Base-by-base conservation (phyloP, 2,797 vertebrate genomes). In the Cercopithecus neglectus region DNA sequence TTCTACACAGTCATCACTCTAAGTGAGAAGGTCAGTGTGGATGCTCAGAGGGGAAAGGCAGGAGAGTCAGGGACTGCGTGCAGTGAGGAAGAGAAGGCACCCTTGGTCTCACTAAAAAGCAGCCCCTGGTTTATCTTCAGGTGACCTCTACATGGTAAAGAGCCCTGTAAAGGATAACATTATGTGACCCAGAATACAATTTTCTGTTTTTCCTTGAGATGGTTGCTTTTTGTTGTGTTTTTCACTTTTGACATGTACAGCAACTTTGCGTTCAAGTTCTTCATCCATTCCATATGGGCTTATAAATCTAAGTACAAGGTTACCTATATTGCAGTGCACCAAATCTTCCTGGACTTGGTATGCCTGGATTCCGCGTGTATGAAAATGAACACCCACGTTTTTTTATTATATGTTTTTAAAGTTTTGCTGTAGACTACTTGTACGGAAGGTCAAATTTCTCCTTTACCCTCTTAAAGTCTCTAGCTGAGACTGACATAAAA, bases 401-500 rank as follows among this genome's bases (percentile, higher is more conserved):
- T 67, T 44, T 89, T 30, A 96, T 64, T 82, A 74, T 2, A 17
- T n/a, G 81, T 84, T 93, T 93, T 89, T 75, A 44, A 94, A 94
- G 67, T 97, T 95, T 84, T 84, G 33, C 17, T 87, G 64, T 67
- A 87, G 53, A 57, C 48, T 90, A 28, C 64, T 39, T 44, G 30
- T 1, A 59, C 44, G 10, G 8, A 53, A 74, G 21, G 44, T 72
- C 57, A 78, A 61, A 50, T 57, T 83, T 89, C 70, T 84, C 14
- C 86, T 46, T 22, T 1, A 59, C 4, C 30, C 50, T n/a, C 21
- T 50, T 36, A 59, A 14, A 22, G 30, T 89, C 61, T 85, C 17
- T 44, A 64, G 46, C 30, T 79, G 30, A 28, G 53, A 59, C 13
- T 79, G 28, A 84, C 39, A 39, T 39, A 33, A 59, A 50, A 30